phyloP scores from a whole-genome alignment of 2,888 invertebrate species.

The Caprella mutica region DNA sequence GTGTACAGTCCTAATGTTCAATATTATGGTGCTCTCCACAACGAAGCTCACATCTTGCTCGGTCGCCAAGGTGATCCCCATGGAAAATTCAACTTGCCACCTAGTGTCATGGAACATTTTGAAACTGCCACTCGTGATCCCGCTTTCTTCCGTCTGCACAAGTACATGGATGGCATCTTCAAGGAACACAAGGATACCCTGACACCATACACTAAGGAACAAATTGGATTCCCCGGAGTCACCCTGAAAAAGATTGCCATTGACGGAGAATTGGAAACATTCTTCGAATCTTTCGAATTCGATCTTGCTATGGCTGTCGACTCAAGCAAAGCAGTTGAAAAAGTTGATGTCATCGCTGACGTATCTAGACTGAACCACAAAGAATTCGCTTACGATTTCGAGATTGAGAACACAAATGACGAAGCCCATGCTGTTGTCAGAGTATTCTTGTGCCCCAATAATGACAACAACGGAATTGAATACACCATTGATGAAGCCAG shows the following conservation, averaged over 20 bases:
- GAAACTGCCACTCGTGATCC: slow-evolving; percentile 60
- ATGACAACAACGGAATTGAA: slow-evolving; percentile 35
- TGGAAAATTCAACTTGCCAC: slow-evolving; percentile 39
- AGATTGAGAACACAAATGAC: slow-evolving; percentile 32
- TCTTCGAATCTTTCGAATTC: slow-evolving; percentile 36
- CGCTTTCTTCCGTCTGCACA: slow-evolving; percentile 56
- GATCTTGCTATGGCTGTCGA: slow-evolving; percentile 40
- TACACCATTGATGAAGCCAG: slow-evolving; percentile 33
- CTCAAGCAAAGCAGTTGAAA: slow-evolving; percentile 9
- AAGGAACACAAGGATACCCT: slow-evolving; percentile 51
- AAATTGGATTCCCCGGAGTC: slow-evolving; percentile 27
- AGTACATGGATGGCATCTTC: slow-evolving; percentile 55
- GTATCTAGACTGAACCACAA: slow-evolving; percentile 37
- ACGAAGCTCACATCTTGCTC: slow-evolving; percentile 18
- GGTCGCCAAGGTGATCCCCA: slow-evolving; percentile 38
- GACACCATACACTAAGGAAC: slow-evolving; percentile 49
- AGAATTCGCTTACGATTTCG: slow-evolving; percentile 35
- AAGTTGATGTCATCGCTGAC: slow-evolving; percentile 19
- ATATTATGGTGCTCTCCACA: slow-evolving; percentile 33
- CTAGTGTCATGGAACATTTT: slow-evolving; percentile 45
- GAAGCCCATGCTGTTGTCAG: slow-evolving; percentile 33
- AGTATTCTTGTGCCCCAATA: slow-evolving; percentile 36
- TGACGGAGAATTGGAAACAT: slow-evolving; percentile 42
- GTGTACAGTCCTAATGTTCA: slow-evolving; percentile 34
- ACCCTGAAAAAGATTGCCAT: slow-evolving; percentile 44